phyloP scores from a whole-genome alignment of 2,113 vertebrate genomes.

The Esox niger region DNA sequence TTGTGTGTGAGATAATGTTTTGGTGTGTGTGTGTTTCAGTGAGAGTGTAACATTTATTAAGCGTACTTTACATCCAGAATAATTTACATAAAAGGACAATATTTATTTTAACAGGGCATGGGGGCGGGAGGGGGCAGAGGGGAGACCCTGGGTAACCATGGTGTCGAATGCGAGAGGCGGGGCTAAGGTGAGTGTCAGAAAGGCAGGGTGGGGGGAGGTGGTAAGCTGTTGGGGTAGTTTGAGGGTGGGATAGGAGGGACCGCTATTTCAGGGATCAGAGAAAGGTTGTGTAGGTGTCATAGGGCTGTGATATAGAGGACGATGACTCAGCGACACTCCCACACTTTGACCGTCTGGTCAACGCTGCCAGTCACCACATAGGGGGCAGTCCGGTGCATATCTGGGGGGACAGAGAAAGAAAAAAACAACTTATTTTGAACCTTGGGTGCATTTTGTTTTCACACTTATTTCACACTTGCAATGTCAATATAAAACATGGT shows the following conservation, averaged over 20 bases:
- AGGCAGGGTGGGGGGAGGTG: slow-evolving; percentile 10
- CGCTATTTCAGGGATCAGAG: background rate
- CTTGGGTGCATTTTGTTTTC: too few species aligned
- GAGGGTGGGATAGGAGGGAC: slow-evolving; percentile 4
- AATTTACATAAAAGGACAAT: slow-evolving; percentile 99
- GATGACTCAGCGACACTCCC: slow-evolving; percentile 95
- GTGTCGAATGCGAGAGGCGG: slow-evolving; percentile 54
- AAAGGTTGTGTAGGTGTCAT: background rate
- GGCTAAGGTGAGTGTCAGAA: slow-evolving; percentile 27
- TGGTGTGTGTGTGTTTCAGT: slow-evolving; percentile 52
- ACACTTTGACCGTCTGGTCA: slow-evolving; percentile 99
- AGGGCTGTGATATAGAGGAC: background rate
- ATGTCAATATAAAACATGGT: too few species aligned
- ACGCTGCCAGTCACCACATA: slow-evolving; percentile 98
- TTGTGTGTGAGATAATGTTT: slow-evolving; percentile 54
- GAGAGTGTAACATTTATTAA: slow-evolving; percentile 99
- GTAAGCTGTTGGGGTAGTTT: slow-evolving; percentile 19
- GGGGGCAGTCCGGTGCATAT: slow-evolving; percentile 99
- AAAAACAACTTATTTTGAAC: too few species aligned
- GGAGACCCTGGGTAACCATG: slow-evolving; percentile 60
- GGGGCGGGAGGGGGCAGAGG: slow-evolving; percentile 31
- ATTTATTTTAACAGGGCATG: slow-evolving; percentile 96
- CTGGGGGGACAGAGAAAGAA: slow-evolving; percentile 71
- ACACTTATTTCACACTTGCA: too few species aligned
- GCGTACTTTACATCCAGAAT: slow-evolving; percentile 99